These are phyloP conservation scores for Omphaloscelis lunosa DNA, from an alignment of 2,888 invertebrate genomes.

Conservation along the genomic window DNA sequence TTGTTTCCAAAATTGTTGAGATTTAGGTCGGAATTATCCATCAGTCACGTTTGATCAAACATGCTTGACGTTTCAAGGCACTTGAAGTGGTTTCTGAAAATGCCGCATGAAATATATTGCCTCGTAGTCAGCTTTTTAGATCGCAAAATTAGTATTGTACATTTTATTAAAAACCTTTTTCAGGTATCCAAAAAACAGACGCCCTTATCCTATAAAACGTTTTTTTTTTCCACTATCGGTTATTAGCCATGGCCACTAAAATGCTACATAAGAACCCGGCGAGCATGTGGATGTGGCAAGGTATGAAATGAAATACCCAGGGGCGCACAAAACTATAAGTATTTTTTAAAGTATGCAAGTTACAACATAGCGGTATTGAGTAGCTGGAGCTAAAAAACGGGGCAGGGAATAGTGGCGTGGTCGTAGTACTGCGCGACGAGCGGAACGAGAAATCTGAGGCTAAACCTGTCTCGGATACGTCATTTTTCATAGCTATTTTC, in stretches of 20 bases:
- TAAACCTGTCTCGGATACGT: too few relatives aligned
- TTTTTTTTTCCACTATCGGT: not conserved
- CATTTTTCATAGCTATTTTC: too few relatives aligned
- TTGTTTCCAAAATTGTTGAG: conserved; percentile 38
- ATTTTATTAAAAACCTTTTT: not conserved
- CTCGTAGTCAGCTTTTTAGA: not conserved
- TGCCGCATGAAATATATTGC: conserved; percentile 18
- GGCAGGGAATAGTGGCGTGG: too few relatives aligned
- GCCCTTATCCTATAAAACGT: not conserved
- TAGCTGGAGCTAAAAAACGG: too few relatives aligned
- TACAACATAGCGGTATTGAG: too few relatives aligned
- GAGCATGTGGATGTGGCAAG: too few relatives aligned
- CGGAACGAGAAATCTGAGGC: too few relatives aligned
- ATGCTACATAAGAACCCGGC: not conserved
- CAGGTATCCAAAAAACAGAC: not conserved
- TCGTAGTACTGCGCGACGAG: too few relatives aligned
- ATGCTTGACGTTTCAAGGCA: conserved; percentile 67
- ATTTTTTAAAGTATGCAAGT: too few relatives aligned
- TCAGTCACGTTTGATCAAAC: conserved; percentile 70
- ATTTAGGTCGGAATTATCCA: conserved; percentile 64
- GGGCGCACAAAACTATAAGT: too few relatives aligned
- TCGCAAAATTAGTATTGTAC: not conserved
- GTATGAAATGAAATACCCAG: too few relatives aligned
- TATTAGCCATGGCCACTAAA: not conserved
- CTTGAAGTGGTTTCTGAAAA: conserved; percentile 45